Conservation (phyloP, 2,113 vertebrate genomes). For the Percina caprodes region DNA sequence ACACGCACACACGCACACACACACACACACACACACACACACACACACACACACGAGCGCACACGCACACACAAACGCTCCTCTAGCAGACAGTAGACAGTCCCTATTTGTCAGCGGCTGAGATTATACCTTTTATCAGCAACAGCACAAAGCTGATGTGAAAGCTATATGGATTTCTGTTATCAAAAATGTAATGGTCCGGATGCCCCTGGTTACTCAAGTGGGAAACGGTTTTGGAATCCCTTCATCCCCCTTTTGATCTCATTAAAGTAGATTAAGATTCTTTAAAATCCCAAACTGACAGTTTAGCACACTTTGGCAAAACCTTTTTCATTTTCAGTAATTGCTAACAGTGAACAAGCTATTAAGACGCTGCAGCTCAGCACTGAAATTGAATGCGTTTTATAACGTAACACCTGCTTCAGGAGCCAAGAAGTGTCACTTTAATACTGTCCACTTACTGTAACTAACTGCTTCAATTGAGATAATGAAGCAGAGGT, state of each 20-base stretch:
- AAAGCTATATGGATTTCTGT: slow-evolving; percentile 61
- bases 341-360: slow-evolving; percentile 64
- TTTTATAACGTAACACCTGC: slow-evolving; percentile 68
- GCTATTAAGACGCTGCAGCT: slow-evolving; percentile 61
- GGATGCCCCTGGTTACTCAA: slow-evolving; percentile 36
- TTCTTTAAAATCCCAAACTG: slow-evolving; percentile 44
- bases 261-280: slow-evolving; percentile 37
- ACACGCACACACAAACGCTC: slow-evolving; percentile 28
- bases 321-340: slow-evolving; percentile 61
- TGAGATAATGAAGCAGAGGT: slow-evolving; percentile 70
- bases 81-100: slow-evolving; percentile 43
- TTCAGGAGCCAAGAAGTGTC: slow-evolving; percentile 65
- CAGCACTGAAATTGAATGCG: slow-evolving; percentile 51
- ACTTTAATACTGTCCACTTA: slow-evolving; percentile 61
- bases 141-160: slow-evolving; percentile 46
- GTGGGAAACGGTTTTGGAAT: slow-evolving; percentile 54
- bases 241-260: slow-evolving; percentile 14
- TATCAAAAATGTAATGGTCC: slow-evolving; percentile 50
- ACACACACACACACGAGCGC: slow-evolving; percentile 6
- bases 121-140: slow-evolving; percentile 62
- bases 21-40: slow-evolving; percentile 4
- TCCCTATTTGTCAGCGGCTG: slow-evolving; percentile 49
- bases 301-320: slow-evolving; percentile 28
- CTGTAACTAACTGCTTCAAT: slow-evolving; percentile 70
- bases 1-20: slow-evolving; percentile 1